phyloP scores from a whole-genome alignment of 2,888 invertebrate genomes.

The Drosophila niveifrons region DNA sequence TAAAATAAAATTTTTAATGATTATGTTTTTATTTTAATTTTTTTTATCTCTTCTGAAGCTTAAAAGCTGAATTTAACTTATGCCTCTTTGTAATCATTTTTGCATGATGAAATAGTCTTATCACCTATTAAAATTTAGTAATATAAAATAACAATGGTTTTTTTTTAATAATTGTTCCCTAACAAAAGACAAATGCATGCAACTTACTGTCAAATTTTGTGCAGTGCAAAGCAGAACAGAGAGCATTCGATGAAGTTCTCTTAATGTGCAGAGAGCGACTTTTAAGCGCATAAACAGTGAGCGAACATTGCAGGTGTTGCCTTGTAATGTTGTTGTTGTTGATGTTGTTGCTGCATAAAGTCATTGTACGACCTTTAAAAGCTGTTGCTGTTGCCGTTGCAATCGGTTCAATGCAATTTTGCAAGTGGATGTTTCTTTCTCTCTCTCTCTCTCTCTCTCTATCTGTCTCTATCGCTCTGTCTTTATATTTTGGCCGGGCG shows the following conservation, averaged over 20 bases:
- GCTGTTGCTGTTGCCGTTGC: conserved; percentile 57
- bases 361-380: conserved; percentile 72
- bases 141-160: no score
- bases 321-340: conserved; percentile 31
- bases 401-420: conserved; percentile 57
- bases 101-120: no score
- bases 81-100: no score
- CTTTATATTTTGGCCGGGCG: conserved; percentile 9
- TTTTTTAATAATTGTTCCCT: no score
- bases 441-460: no score
- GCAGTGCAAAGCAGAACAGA: not conserved
- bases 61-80: no score
- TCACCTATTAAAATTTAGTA: no score
- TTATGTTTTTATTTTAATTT: no score
- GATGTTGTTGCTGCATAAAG: conserved; percentile 50
- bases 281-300: conserved; percentile 16
- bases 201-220: not conserved
- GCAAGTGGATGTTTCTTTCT: conserved; percentile 19
- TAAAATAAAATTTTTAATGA: no score
- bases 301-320: conserved; percentile 41
- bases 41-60: no score
- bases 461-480: not conserved
- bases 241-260: not conserved
- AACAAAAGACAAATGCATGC: not conserved
- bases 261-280: not conserved